Evolutionary conservation across 2,113 vertebrate species (phyloP), one percentile per base, ranked within the genome.

Genomic region (Osmerus eperlanus): DNA sequence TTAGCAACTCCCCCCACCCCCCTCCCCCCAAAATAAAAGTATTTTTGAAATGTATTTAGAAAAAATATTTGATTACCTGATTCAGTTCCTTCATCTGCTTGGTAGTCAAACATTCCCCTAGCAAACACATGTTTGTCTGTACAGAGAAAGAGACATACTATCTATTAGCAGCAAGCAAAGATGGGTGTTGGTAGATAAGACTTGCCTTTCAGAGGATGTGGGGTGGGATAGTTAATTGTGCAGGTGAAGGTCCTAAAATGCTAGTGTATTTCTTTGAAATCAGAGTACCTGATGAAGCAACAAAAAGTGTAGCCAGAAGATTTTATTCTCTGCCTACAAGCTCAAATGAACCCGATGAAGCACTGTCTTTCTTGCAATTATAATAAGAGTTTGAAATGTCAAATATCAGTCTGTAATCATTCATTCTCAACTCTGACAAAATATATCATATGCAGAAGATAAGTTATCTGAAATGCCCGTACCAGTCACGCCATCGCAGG

Each of bases 401-500:
- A 28, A 28, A 28, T 28, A 28, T 28, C 25, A 28, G 23, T 23
- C 23, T 23, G 23, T 23, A 23, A 62, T 62, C 13, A 62, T 4
- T 47, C 15, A 1, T 13, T 56, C 15, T 18, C n/a, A 18, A 55
- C 14, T 6, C 15, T 56, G 15, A 36, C 32, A 36, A 56, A 56
- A 56, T 7, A 19, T 56, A 18, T 19, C 16, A 9, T 15, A 56
- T n/a, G 4, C 55, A 56, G 4, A 18, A 18, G 55, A 16, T 18
- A 16, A 56, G 55, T 56, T 56, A 18, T 18, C 55, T 5, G 15
- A 56, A 56, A 56, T 19, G 15, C 3, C 80, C 92, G 89, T 91
- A 95, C 95, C 94, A 13, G 94, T 94, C 56, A 99, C 78, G 7
- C 93, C 95, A 0, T 23, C 19, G 67, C 97, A 99, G 0, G 78